Base-by-base conservation (phyloP, 2,113 vertebrate species). In the Ciconia stormi region DNA sequence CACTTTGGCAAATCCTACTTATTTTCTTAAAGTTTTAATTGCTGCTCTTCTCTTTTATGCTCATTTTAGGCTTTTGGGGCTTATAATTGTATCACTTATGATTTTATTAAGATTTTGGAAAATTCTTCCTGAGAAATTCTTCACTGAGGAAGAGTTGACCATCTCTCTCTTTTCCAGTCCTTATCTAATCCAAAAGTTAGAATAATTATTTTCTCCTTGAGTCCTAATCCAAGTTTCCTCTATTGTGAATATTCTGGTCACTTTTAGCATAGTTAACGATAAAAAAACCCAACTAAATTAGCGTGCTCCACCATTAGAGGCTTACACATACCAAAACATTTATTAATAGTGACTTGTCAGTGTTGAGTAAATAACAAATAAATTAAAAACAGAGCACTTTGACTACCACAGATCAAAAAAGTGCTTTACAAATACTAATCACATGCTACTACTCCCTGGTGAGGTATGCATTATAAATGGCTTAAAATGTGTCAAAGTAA, bases 401-500 rank as follows among this genome's bases (percentile, higher is more conserved):
- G 74, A 80, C 70, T 90, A 90, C 32, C 49, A 85, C n/a, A 67
- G 67, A 88, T 82, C 34, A 95, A 72, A 96, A 76, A 90, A 72
- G 38, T 34, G 23, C 30, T 95, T 95, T 90, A 88, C 62, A 83
- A 93, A 80, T 82, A 65, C 79, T 93, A 92, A 95, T 86, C 85
- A 85, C 20, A 44, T 6, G 13, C 30, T 88, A 80, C 44, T 65
- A 72, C 52, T 88, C 71, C 56, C 85, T 52, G 36, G n/a, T 82
- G 79, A 90, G 46, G 25, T 61, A 83, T 83, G 36, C 74, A 77
- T 92, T 90, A 93, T 46, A 93, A 93, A 95, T 61, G 58, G 62
- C 76, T 80, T 95, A 90, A 96, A 97, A 95, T 49, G n/a, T 73
- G 67, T 77, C 53, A 73, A 92, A 95, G 80, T 88, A 71, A 92